A percentile compares a stretch with the other conserved stretches of the same genome.
These are phyloP conservation scores for Drosophila formosana DNA, from an alignment of 2,888 invertebrate species.

Conservation along the genomic window DNA sequence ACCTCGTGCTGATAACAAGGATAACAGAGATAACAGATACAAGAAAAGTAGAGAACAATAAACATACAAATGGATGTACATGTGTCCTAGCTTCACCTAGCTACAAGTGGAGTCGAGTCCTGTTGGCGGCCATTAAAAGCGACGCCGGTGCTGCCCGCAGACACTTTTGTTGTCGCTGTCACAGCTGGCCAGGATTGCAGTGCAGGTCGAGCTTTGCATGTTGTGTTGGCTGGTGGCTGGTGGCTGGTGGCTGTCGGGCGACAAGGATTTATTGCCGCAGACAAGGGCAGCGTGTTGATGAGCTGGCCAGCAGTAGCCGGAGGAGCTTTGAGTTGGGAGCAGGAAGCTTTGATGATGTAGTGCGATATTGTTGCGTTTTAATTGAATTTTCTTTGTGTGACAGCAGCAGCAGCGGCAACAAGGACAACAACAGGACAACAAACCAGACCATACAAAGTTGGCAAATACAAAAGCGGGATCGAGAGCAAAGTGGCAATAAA, in stretches of 20 bases:
- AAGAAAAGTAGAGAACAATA: slow-evolving; percentile 25
- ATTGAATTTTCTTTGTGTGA: slow-evolving; percentile 83
- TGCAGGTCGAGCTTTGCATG: slow-evolving; percentile 57
- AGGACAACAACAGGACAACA: slow-evolving; percentile 41
- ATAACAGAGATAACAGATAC: neutral
- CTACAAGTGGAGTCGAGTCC: neutral
- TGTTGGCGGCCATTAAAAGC: slow-evolving; percentile 43
- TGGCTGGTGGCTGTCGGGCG: slow-evolving; percentile 52
- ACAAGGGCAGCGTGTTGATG: slow-evolving; percentile 54
- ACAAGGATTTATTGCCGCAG: slow-evolving; percentile 79
- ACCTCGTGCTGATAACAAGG: slow-evolving; percentile 13
- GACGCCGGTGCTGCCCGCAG: slow-evolving; percentile 61
- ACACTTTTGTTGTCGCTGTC: slow-evolving; percentile 59
- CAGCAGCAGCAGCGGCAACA: slow-evolving; percentile 58
- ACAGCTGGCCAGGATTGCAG: slow-evolving; percentile 15
- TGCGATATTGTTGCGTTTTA: slow-evolving; percentile 84
- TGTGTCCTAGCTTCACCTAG: neutral
- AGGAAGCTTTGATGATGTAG: slow-evolving; percentile 76
- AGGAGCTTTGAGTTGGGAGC: slow-evolving; percentile 1
- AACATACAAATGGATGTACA: slow-evolving; percentile 27
- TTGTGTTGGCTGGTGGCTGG: neutral
- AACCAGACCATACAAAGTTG: slow-evolving; percentile 15
- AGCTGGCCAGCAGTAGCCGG: slow-evolving; percentile 41
- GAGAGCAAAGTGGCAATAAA: slow-evolving; percentile 67
- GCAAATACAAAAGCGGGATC: slow-evolving; percentile 9